Evolutionary conservation across 1,140 invertebrate species (phyloP).

Genomic region (Drosophila paulistorum): DNA sequence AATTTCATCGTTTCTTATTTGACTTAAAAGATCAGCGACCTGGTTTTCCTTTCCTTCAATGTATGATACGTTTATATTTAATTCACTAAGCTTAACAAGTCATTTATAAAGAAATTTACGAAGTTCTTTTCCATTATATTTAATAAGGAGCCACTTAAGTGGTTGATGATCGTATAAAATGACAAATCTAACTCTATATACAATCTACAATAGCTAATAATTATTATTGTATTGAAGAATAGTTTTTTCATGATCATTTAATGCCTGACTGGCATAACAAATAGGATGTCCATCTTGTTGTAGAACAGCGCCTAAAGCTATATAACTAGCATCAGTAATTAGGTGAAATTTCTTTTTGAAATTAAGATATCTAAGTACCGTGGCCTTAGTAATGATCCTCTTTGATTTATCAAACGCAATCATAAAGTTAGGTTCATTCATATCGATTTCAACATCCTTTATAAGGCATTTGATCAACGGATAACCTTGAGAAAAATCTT

Average conservation of each 20-base stretch:
- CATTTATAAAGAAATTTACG: slow-evolving; percentile 53
- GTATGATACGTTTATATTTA: slow-evolving; percentile 83
- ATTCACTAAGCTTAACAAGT: slow-evolving; percentile 83
- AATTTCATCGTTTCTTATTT: slow-evolving; percentile 3
- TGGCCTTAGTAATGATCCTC: slow-evolving; percentile 37
- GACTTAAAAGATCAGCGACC: slow-evolving; percentile 26
- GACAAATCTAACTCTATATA: slow-evolving; percentile 83
- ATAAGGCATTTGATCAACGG: slow-evolving; percentile 34
- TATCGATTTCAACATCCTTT: no score
- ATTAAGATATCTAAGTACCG: slow-evolving; percentile 49
- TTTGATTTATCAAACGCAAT: slow-evolving; percentile 66
- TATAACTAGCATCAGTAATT: slow-evolving; percentile 4
- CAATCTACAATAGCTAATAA: slow-evolving; percentile 82
- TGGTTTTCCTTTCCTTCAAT: slow-evolving; percentile 67
- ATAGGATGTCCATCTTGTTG: slow-evolving; percentile 3
- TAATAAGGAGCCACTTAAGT: slow-evolving; percentile 52
- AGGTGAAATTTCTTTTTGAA: slow-evolving; percentile 5
- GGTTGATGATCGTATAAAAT: slow-evolving; percentile 84
- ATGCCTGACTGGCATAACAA: not conserved
- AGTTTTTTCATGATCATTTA: slow-evolving; percentile 5
- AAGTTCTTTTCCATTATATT: slow-evolving; percentile 13
- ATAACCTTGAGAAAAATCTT: slow-evolving; percentile 51
- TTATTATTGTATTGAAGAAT: slow-evolving; percentile 82
- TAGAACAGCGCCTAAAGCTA: no score
- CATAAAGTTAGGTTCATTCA: slow-evolving; percentile 31